Conservation (phyloP, 1,140 invertebrate genomes). For the Lamellibrachia luymesi region DNA sequence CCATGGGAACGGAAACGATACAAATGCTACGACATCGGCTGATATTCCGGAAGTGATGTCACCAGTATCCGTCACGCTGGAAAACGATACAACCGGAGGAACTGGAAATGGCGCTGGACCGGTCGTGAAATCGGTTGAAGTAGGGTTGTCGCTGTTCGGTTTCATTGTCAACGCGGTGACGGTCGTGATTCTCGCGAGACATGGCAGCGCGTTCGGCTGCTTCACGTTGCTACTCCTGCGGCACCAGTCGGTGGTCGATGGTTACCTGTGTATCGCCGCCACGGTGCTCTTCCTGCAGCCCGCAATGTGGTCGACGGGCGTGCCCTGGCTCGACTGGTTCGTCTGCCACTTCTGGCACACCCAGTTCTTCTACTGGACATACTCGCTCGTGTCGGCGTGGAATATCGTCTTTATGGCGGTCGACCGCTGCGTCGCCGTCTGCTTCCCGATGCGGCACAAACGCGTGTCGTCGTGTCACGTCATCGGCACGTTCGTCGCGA, state of each 20-base stretch:
- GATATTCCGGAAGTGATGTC: not conserved
- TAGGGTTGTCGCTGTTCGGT: not conserved
- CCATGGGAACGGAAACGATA: not conserved
- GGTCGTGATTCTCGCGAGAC: not conserved
- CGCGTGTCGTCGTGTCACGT: not conserved
- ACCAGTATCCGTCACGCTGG: not conserved
- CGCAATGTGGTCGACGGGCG: not conserved
- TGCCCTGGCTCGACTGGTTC: not conserved
- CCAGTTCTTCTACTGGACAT: not conserved
- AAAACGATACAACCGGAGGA: not conserved
- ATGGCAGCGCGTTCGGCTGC: not conserved
- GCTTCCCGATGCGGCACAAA: not conserved
- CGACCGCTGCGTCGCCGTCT: conserved; percentile 1
- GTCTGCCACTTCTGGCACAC: conserved; percentile 15
- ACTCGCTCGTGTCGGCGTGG: not conserved
- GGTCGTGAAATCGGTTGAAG: not conserved
- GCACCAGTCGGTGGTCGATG: not conserved
- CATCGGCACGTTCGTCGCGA: not conserved
- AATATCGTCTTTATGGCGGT: not conserved
- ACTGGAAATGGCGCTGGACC: not conserved
- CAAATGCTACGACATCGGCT: not conserved
- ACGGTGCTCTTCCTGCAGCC: conserved; percentile 9
- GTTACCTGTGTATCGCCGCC: not conserved
- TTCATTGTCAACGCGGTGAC: not conserved
- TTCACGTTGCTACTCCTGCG: not conserved